Percentiles rank a stretch among this genome's conserved stretches.
These are phyloP conservation scores for Clytia hemisphaerica DNA, from an alignment of 30 jellyfish, hydroid and myxozoan species.

Conservation along the genomic window DNA sequence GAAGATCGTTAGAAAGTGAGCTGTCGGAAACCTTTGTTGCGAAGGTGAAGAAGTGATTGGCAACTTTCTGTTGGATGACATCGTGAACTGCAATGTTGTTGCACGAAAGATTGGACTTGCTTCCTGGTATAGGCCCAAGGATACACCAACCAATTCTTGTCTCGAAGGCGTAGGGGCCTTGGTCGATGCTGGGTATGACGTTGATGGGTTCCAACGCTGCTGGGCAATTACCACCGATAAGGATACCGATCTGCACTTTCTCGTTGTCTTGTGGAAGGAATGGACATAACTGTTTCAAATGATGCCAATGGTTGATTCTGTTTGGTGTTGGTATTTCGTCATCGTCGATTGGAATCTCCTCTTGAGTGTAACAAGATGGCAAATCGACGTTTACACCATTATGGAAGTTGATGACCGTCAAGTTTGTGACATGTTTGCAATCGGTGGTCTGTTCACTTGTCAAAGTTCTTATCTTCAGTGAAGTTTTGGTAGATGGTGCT, in stretches of 20 bases:
- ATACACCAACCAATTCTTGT: constrained; percentile 23
- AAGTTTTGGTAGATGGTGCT: not conserved
- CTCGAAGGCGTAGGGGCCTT: constrained; percentile 22
- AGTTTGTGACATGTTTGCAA: not conserved
- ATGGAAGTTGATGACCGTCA: not conserved
- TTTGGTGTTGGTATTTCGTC: constrained; percentile 10
- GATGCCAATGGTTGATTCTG: not conserved
- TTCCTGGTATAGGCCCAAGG: constrained; percentile 1
- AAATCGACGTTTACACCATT: not conserved
- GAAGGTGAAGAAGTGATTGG: too few species aligned
- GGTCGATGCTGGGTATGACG: constrained; percentile 8
- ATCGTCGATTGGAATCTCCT: constrained; percentile 9
- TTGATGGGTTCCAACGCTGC: constrained; percentile 22
- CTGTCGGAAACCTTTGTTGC: too few species aligned
- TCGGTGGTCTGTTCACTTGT: constrained; percentile 7
- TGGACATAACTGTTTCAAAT: not conserved
- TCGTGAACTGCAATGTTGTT: not conserved
- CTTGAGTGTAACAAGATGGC: constrained; percentile 15
- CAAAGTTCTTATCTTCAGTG: constrained; percentile 4
- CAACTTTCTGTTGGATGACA: too few species aligned
- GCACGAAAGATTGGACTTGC: not conserved
- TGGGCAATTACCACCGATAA: constrained; percentile 26
- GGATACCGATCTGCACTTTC: constrained; percentile 5
- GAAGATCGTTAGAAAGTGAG: too few species aligned
- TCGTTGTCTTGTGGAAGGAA: constrained; percentile 6